Evolutionary conservation across 30 jellyfish, hydroid and myxozoan species (phyloP), one percentile per base, ranked within the genome.

Genomic region (Rhopilema esculentum): DNA sequence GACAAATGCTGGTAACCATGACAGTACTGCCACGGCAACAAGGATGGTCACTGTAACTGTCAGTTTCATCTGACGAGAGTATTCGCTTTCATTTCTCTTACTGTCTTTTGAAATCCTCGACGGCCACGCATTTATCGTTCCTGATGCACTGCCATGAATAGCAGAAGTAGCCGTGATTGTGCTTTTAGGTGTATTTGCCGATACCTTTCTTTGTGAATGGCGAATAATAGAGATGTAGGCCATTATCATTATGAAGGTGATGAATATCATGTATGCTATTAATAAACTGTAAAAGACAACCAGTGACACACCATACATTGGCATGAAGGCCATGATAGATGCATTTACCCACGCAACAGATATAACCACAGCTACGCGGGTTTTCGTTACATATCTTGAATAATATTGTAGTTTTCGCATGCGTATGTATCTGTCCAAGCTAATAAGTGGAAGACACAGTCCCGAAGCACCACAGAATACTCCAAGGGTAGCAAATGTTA

Each of bases 401-500:
- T 76, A 76, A 29, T 32, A 57, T 51, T 65, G 23, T 20, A 76
- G 64, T 22, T 76, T 76, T 8, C 20, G 49, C 87, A 76, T 76
- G 20, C 87, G 33, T 23, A 76, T 76, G 69, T 66, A 73, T 33
- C 84, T 73, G 40, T 73, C 84, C 69, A 73, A 40, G 64, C 84
- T 73, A 2, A 76, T 51, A 24, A 76, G 28, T 1, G 87, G 87
- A 15, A 76, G 29, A 23, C 87, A 76, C 8, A 76, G 63, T 6
- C 87, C 75, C 27, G 84, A 73, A 12, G 84, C 84, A 24, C 84
- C 84, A 21, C 84, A 32, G 69, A 73, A 73, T 0, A 72, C 29
- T 21, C 87, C 87, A 23, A 76, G 76, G 21, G 76, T 23, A 12
- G 31, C 19, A 32, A 76, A 50, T 1, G 84, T 73, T 20, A 18